phyloP scores from a whole-genome alignment of 2,113 vertebrate genomes.

The Drymodes brunneopygia region DNA sequence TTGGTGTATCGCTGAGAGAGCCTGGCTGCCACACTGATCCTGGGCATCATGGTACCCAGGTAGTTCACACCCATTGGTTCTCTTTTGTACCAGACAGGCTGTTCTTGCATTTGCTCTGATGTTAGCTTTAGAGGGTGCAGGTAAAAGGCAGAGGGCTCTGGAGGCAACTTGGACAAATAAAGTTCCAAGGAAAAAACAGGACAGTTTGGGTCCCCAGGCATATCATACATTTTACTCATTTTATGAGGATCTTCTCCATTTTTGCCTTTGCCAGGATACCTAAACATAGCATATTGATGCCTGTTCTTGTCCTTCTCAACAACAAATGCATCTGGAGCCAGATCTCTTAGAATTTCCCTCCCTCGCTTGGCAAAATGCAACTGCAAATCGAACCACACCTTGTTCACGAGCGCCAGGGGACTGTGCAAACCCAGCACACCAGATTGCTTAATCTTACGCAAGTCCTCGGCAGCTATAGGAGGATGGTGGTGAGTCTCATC shows the following conservation, averaged over 20 bases:
- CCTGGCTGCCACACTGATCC: slow-evolving; percentile 61
- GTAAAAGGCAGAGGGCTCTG: slow-evolving; percentile 63
- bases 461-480: slow-evolving; percentile 59
- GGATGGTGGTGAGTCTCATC: slow-evolving; percentile 65
- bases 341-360: slow-evolving; percentile 66
- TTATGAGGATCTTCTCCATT: slow-evolving; percentile 58
- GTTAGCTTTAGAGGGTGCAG: slow-evolving; percentile 65
- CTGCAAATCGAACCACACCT: slow-evolving; percentile 70
- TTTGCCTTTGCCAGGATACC: slow-evolving; percentile 57
- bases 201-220: slow-evolving; percentile 65
- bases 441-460: slow-evolving; percentile 60
- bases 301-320: slow-evolving; percentile 57
- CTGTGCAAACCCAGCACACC: slow-evolving; percentile 65
- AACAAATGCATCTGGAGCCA: slow-evolving; percentile 67
- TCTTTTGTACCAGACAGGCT: slow-evolving; percentile 66
- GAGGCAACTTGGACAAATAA: slow-evolving; percentile 67
- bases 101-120: slow-evolving; percentile 52
- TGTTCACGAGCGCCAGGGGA: slow-evolving; percentile 61
- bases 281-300: slow-evolving; percentile 60
- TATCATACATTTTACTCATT: slow-evolving; percentile 68
- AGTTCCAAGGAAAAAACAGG: slow-evolving; percentile 67
- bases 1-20: slow-evolving; percentile 63
- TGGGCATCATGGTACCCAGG: slow-evolving; percentile 66
- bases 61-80: slow-evolving; percentile 68
- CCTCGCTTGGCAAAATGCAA: slow-evolving; percentile 68